Conservation (phyloP, 1,140 invertebrate genomes). For the Anastrepha obliqua region DNA sequence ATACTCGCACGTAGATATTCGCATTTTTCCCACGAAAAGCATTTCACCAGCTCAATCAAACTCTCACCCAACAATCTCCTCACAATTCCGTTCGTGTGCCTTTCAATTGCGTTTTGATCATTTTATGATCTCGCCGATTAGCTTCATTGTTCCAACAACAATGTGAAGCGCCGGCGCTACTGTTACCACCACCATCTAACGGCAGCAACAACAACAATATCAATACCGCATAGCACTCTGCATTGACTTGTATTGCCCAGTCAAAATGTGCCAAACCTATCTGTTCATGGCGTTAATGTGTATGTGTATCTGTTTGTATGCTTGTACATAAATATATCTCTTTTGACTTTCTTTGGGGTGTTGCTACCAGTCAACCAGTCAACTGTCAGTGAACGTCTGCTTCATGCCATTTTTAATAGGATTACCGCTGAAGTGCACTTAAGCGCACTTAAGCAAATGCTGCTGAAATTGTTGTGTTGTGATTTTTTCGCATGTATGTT, state of each 20-base stretch:
- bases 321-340: not conserved
- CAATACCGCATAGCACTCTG: too few relatives aligned
- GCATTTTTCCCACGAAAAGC: conserved; percentile 36
- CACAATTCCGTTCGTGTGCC: conserved; percentile 5
- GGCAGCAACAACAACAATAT: not conserved
- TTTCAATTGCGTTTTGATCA: conserved; percentile 66
- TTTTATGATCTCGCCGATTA: conserved; percentile 74
- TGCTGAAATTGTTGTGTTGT: conserved; percentile 33
- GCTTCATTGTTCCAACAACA: conserved; percentile 67
- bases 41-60: conserved; percentile 10
- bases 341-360: conserved; percentile 44
- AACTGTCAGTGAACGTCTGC: conserved; percentile 58
- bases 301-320: conserved; percentile 2
- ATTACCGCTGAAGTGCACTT: conserved; percentile 74
- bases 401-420: conserved; percentile 72
- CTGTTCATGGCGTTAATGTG: not conserved
- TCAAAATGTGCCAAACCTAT: not conserved
- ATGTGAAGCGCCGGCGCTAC: not conserved
- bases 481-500: conserved; percentile 60
- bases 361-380: not conserved
- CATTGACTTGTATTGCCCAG: not conserved
- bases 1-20: not conserved
- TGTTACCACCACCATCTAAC: not conserved
- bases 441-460: conserved; percentile 59
- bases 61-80: not conserved